Evolutionary conservation across 2,113 vertebrate genomes (phyloP).

Genomic region (Sakesphorus luctuosus): DNA sequence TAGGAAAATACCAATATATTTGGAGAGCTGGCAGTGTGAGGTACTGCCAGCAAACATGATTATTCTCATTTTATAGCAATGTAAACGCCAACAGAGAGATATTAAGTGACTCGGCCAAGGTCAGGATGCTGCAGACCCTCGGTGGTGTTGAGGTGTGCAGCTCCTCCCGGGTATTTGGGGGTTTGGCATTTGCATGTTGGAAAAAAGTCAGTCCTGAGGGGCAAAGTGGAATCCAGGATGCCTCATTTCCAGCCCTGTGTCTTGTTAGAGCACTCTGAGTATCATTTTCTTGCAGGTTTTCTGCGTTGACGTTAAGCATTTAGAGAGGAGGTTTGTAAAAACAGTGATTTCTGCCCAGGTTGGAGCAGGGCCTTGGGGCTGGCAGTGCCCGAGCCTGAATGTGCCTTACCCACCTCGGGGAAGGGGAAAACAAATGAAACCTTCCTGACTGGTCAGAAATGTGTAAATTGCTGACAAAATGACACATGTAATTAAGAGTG

Average conservation of each 20-base stretch:
- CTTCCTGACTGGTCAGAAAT: conserved; percentile 92
- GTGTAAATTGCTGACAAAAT: conserved; percentile 93
- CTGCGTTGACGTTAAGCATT: neutral
- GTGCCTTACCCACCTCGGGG: conserved; percentile 43
- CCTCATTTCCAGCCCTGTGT: neutral
- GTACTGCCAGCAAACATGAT: neutral
- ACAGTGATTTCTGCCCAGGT: neutral
- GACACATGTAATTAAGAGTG: conserved; percentile 98
- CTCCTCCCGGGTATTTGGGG: neutral
- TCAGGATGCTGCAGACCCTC: neutral
- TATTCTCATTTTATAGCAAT: neutral
- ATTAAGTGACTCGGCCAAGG: neutral
- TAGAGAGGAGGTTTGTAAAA: neutral
- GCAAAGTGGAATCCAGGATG: neutral
- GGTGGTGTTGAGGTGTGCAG: accelerated
- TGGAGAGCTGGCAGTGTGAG: neutral
- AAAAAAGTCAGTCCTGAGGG: neutral
- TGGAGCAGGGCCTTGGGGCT: neutral
- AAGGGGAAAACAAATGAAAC: conserved; percentile 80
- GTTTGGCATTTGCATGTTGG: neutral
- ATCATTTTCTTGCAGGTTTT: neutral
- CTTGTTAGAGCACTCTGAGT: neutral
- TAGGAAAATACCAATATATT: neutral
- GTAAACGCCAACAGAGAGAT: neutral
- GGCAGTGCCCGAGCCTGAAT: neutral